These are phyloP conservation scores for Calcarius ornatus DNA, from an alignment of 2,113 vertebrate genomes.

Conservation along the genomic window DNA sequence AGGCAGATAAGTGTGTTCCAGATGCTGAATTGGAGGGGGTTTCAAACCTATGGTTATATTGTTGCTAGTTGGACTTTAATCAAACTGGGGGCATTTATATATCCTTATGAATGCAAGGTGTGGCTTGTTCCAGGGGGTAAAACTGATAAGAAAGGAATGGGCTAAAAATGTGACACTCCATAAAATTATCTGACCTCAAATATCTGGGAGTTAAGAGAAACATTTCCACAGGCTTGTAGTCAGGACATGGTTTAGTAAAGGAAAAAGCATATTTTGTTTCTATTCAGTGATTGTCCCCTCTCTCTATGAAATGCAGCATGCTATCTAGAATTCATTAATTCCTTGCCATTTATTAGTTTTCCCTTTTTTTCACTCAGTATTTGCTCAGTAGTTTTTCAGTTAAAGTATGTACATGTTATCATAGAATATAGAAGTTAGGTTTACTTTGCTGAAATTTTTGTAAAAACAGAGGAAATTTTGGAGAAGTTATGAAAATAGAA, in stretches of 20 bases:
- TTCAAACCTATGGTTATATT: neutral
- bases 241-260: neutral
- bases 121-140: neutral
- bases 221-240: neutral
- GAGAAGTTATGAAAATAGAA: neutral
- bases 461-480: neutral
- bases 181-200: neutral
- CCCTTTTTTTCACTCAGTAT: neutral
- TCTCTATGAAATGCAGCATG: neutral
- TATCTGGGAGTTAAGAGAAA: neutral
- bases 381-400: neutral
- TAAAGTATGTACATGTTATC: neutral
- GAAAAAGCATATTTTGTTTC: neutral
- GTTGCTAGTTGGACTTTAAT: neutral
- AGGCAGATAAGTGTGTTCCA: neutral
- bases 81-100: neutral
- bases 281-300: neutral
- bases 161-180: neutral
- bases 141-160: neutral
- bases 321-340: neutral
- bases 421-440: neutral
- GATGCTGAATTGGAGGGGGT: neutral
- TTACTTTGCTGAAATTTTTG: neutral
- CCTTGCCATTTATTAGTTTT: neutral
- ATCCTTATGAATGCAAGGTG: neutral